Percentiles rank a stretch among this genome's conserved stretches.
Conservation (phyloP, 2,888 invertebrate genomes). For the Holacanthella duospinosa region DNA sequence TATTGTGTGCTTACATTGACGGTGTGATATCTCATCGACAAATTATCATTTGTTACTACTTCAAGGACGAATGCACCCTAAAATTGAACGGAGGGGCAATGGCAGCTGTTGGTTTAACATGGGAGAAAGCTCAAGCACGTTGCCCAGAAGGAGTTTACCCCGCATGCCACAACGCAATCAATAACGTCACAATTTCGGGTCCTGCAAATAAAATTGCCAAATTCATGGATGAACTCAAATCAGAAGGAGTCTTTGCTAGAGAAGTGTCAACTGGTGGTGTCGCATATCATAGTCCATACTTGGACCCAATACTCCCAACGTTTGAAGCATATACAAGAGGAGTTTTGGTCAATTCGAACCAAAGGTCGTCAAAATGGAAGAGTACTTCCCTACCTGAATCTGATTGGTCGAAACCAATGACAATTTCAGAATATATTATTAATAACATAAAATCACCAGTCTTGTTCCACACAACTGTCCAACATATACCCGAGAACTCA, state of each 20-base stretch:
- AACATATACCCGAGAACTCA: constrained; percentile 47
- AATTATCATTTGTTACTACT: constrained; percentile 79
- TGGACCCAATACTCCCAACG: neutral
- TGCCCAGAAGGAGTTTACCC: constrained; percentile 69
- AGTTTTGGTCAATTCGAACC: constrained; percentile 54
- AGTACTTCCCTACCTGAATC: neutral
- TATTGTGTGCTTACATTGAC: constrained; percentile 93
- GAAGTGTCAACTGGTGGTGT: constrained; percentile 73
- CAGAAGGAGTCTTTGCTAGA: constrained; percentile 68
- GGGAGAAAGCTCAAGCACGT: constrained; percentile 53
- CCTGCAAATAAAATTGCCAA: constrained; percentile 56
- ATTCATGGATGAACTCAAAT: constrained; percentile 58
- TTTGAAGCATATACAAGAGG: neutral
- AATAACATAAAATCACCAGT: constrained; percentile 8
- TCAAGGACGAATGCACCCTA: constrained; percentile 36
- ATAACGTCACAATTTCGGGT: constrained; percentile 90
- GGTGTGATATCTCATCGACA: constrained; percentile 88
- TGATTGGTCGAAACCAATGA: constrained; percentile 25
- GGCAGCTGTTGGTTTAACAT: constrained; percentile 46
- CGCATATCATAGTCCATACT: constrained; percentile 59
- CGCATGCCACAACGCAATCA: constrained; percentile 87
- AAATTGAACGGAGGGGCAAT: constrained; percentile 40
- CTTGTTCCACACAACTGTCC: constrained; percentile 41
- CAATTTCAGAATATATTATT: constrained; percentile 43
- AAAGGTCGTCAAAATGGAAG: constrained; percentile 40